phyloP scores from a whole-genome alignment of 2,888 invertebrate species.

The Vandiemenella viatica region DNA sequence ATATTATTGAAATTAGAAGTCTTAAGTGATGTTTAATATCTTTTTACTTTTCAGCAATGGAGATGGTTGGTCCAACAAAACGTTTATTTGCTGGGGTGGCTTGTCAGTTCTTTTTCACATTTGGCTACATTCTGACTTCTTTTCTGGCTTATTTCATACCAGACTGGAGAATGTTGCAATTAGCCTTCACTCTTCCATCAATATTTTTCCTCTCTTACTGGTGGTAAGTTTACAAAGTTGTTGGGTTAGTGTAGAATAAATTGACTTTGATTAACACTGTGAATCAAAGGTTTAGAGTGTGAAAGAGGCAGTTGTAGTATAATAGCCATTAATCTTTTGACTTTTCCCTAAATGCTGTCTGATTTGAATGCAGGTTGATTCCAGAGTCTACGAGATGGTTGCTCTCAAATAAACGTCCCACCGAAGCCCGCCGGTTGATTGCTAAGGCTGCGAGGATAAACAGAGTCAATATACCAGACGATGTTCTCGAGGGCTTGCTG shows the following conservation, averaged over 20 bases:
- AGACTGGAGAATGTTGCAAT: constrained; percentile 53
- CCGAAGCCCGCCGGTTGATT: constrained; percentile 44
- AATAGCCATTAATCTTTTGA: too few species aligned
- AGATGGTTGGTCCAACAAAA: constrained; percentile 55
- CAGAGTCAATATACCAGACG: constrained; percentile 38
- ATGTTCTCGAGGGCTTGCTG: constrained; percentile 30
- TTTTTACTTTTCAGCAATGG: constrained; percentile 39
- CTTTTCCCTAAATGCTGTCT: too few species aligned
- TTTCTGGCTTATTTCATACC: constrained; percentile 47
- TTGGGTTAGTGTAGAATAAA: background rate
- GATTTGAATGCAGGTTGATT: constrained; percentile 41
- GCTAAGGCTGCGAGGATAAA: constrained; percentile 49
- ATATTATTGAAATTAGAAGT: too few species aligned
- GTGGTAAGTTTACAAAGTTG: constrained; percentile 32
- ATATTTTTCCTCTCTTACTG: constrained; percentile 49
- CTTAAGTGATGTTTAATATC: too few species aligned
- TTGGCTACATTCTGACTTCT: constrained; percentile 52
- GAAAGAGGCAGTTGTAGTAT: too few species aligned
- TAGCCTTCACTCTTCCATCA: constrained; percentile 52
- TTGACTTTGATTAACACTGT: too few species aligned
- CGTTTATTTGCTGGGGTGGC: constrained; percentile 53
- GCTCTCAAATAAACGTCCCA: constrained; percentile 42
- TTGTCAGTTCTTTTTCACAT: constrained; percentile 57
- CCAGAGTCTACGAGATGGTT: constrained; percentile 63
- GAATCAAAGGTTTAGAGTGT: too few species aligned